These are phyloP conservation scores for Anguilla rostrata DNA, from an alignment of 2,113 vertebrate genomes.

Conservation along the genomic window DNA sequence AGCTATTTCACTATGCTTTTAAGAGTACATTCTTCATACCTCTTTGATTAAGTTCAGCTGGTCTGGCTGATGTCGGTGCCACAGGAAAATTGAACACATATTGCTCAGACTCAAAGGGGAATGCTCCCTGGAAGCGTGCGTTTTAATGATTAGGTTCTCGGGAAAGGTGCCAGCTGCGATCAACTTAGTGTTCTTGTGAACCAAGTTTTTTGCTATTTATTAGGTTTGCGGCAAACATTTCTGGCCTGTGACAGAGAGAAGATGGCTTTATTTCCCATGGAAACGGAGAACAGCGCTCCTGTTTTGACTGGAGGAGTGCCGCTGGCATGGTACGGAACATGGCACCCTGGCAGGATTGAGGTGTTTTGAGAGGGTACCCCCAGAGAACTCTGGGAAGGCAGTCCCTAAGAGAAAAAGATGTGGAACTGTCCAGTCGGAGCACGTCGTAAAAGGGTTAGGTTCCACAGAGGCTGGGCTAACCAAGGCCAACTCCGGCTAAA, in stretches of 20 bases:
- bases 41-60: conserved; percentile 43
- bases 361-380: background rate
- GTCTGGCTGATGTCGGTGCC: conserved; percentile 35
- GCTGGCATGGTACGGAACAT: background rate
- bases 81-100: conserved; percentile 43
- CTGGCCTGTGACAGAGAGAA: background rate
- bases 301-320: background rate
- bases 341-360: background rate
- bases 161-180: conserved; percentile 49
- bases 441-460: background rate
- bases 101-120: conserved; percentile 45
- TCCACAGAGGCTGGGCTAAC: background rate
- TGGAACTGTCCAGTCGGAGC: background rate
- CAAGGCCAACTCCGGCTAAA: background rate
- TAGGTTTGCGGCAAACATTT: conserved; percentile 26
- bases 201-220: conserved; percentile 42
- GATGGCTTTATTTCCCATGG: conserved; percentile 2
- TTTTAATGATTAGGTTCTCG: conserved; percentile 36
- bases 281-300: background rate
- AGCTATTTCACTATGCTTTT: conserved; percentile 25
- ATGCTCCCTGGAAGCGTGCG: conserved; percentile 44
- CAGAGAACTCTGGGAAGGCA: conserved; percentile 6
- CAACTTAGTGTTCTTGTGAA: conserved; percentile 43
- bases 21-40: conserved; percentile 42
- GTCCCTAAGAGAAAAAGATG: background rate